Evolutionary conservation across 1,140 invertebrate species (phyloP), one percentile per base, ranked within the genome.

Genomic region (Euwallacea similis): DNA sequence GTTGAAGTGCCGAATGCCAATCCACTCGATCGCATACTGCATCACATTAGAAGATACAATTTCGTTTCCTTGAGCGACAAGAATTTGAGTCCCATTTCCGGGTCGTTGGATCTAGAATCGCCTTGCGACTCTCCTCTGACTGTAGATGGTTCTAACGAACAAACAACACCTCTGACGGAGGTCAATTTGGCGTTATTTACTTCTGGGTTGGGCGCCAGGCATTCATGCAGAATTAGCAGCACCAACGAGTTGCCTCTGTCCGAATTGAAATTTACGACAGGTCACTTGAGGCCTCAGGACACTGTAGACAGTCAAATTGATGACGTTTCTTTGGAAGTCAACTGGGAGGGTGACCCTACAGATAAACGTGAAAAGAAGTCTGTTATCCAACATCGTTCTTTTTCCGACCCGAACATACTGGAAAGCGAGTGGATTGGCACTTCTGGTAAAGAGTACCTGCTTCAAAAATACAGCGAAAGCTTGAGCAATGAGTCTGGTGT

Each of bases 241-340:
- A 87, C 86, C 58, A 88, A 87, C 80, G 87, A 87, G 79, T 77
- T 87, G 73, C 86, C 86, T 44, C 78, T 87, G 67, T 87, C 86
- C 60, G 85, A 86, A 73, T 84, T 87, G 69, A 81, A 79, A 75
- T 83, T 84, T 76, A 56, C 44, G 9, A 69, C 63, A 7, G 60
- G 69, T 60, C 79, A 76, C 65, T 13, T 76, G 8, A 58, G 55
- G 8, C 73, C 68, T 64, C 73, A 78, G 44, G 66, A 60, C 53
- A 77, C 75, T 6, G 33, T 72, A 33, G 77, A 77, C 47, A 75
- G 71, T 69, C 75, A 75, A 60, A 74, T 64, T n/a, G 77, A 78
- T 59, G 72, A 77, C 59, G 16, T 69, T 6, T 79, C 78, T 0
- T 15, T 79, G 50, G 78, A 78, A 58, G 78, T 73, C 1, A 79